These are phyloP conservation scores for Natrix natrix DNA, from an alignment of 2,797 vertebrate genomes.

Conservation along the genomic window DNA sequence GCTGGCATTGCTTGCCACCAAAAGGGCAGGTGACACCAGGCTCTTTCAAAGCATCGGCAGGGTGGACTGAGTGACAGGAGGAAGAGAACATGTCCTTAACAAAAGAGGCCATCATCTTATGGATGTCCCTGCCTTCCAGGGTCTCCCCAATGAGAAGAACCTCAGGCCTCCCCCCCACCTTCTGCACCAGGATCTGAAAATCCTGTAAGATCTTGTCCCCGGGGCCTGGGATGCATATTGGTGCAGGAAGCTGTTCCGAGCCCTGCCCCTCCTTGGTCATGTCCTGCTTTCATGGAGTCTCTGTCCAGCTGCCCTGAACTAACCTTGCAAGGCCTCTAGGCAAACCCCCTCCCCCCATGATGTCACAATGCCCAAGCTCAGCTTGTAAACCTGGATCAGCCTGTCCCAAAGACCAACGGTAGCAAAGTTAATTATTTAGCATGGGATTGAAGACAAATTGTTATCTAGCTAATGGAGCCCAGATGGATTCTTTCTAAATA, in stretches of 20 bases:
- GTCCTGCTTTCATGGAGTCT: neutral
- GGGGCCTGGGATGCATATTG: neutral
- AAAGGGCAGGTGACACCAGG: neutral
- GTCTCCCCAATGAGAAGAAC: conserved; percentile 33
- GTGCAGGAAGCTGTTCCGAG: neutral
- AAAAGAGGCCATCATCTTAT: conserved; percentile 15
- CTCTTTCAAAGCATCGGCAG: neutral
- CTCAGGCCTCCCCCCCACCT: conserved; percentile 29
- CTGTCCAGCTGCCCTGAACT: neutral
- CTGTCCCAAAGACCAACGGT: neutral
- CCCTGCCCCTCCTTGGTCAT: conserved; percentile 1
- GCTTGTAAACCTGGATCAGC: neutral
- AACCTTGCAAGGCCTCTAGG: neutral
- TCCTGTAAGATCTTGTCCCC: conserved; percentile 9
- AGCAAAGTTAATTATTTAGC: neutral
- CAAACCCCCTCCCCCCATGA: neutral
- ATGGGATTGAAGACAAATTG: neutral
- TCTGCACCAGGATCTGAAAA: conserved; percentile 28
- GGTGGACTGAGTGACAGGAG: neutral
- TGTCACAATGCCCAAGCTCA: conserved; percentile 24
- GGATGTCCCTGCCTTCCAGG: conserved; percentile 16
- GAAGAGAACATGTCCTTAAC: conserved; percentile 19
- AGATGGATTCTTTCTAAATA: neutral
- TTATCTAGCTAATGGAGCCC: neutral
- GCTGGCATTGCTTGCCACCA: conserved; percentile 7